Evolutionary conservation across 2,888 invertebrate genomes (phyloP).

Genomic region (Abrostola triplasia): DNA sequence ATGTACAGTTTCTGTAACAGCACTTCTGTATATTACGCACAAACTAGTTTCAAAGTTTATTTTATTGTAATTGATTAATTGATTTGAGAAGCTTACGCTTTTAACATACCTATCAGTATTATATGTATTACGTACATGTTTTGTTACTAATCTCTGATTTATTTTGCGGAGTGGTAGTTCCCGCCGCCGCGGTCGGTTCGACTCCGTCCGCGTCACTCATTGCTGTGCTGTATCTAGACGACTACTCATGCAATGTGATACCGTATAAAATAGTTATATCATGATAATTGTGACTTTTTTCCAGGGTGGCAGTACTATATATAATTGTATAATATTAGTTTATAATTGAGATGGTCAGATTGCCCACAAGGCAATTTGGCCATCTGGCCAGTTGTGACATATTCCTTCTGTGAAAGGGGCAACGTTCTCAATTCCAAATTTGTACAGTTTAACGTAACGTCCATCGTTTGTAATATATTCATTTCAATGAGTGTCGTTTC

Average conservation of each 20-base stretch:
- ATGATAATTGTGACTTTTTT: conserved; percentile 87
- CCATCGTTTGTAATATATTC: conserved; percentile 88
- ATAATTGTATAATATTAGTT: conserved; percentile 79
- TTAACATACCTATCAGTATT: conserved; percentile 85
- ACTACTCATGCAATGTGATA: conserved; percentile 82
- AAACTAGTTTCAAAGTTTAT: conserved; percentile 86
- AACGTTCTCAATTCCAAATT: conserved; percentile 90
- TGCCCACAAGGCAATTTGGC: conserved; percentile 84
- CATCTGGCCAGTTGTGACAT: conserved; percentile 92
- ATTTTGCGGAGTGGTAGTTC: conserved; percentile 72
- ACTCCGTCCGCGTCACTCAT: conserved; percentile 64
- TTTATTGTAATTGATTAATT: conserved; percentile 84
- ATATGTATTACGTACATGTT: conserved; percentile 87
- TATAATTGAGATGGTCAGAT: conserved; percentile 83
- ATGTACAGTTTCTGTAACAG: conserved; percentile 89
- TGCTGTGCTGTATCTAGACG: conserved; percentile 73
- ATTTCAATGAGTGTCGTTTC: conserved; percentile 92
- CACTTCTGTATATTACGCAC: conserved; percentile 89
- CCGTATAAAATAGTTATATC: conserved; percentile 71
- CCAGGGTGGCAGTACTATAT: conserved; percentile 84
- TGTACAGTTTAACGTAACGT: conserved; percentile 87
- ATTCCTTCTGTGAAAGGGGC: conserved; percentile 96
- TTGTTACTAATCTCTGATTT: conserved; percentile 87
- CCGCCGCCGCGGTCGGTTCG: conserved; percentile 75
- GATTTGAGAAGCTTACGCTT: conserved; percentile 88